Evolutionary conservation across 1,140 invertebrate species (phyloP).

Genomic region (Asobara japonica): DNA sequence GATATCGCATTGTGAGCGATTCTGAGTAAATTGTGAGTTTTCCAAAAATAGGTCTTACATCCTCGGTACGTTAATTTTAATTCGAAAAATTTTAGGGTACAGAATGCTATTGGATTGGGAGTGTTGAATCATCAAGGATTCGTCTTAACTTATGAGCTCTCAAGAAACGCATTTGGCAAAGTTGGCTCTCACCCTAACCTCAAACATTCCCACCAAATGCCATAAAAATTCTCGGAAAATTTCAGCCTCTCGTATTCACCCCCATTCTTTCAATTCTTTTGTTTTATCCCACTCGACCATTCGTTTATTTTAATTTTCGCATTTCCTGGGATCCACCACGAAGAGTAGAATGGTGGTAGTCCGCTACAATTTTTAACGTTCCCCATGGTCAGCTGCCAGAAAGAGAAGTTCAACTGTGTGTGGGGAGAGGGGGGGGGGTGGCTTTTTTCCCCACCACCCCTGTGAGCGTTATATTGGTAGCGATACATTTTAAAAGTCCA

Average conservation of each 20-base stretch:
- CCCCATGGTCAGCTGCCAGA: constrained; percentile 16
- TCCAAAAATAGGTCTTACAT: too few species aligned
- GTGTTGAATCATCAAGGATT: too few species aligned
- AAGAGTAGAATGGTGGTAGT: not conserved
- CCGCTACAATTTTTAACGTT: constrained; percentile 17
- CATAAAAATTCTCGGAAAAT: not conserved
- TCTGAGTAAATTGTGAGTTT: not conserved
- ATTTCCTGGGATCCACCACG: constrained; percentile 17
- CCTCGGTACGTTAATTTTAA: too few species aligned
- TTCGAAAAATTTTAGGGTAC: too few species aligned
- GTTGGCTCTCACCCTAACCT: not conserved
- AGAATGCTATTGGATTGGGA: too few species aligned
- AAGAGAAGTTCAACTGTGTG: constrained; percentile 16
- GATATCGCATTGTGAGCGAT: not conserved
- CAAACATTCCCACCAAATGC: not conserved
- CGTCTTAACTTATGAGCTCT: too few species aligned
- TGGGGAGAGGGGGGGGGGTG: too few species aligned
- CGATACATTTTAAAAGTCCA: constrained; percentile 30
- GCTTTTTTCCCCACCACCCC: constrained; percentile 14
- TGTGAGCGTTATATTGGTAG: constrained; percentile 30
- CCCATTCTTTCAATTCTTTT: constrained; percentile 15
- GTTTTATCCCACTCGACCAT: not conserved
- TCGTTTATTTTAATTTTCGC: constrained; percentile 28
- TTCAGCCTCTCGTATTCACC: not conserved
- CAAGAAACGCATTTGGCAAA: not conserved